A percentile compares a stretch with the other conserved stretches of the same genome.
These are phyloP conservation scores for Cirrhinus molitorella DNA, from an alignment of 2,797 vertebrate species.

Conservation along the genomic window DNA sequence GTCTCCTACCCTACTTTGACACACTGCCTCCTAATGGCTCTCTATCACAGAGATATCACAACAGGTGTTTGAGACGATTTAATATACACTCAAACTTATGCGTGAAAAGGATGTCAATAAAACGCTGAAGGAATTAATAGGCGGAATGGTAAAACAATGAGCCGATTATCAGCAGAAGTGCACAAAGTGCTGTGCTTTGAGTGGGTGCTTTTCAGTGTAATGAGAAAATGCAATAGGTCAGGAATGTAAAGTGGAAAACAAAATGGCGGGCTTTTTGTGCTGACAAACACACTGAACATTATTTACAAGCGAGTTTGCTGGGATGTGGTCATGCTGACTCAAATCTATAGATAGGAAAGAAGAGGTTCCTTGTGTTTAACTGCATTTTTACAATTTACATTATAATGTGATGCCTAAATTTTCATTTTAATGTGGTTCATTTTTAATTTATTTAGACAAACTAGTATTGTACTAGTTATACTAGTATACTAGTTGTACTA, in stretches of 20 bases:
- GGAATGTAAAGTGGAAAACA: background rate
- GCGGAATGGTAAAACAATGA: background rate
- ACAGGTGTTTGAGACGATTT: slow-evolving; percentile 7
- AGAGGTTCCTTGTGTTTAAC: background rate
- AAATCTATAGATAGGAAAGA: background rate
- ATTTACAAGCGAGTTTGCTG: background rate
- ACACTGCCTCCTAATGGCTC: slow-evolving; percentile 43
- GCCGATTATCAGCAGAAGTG: background rate
- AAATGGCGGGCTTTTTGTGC: background rate
- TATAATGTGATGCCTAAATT: background rate
- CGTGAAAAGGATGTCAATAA: background rate
- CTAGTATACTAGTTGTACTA: too few relatives aligned
- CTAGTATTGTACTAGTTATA: too few relatives aligned
- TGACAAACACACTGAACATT: background rate
- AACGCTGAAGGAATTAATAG: background rate
- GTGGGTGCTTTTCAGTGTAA: background rate
- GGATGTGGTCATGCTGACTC: background rate
- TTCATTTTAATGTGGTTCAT: background rate
- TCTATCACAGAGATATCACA: slow-evolving; percentile 29
- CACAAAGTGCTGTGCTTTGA: background rate
- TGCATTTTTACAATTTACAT: background rate
- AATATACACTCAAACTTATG: background rate
- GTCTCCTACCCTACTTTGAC: slow-evolving; percentile 46
- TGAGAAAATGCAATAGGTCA: background rate
- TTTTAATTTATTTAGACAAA: background rate